Evolutionary conservation across 2,113 vertebrate species (phyloP), one percentile per base, ranked within the genome.

Genomic region (Xenus cinereus): DNA sequence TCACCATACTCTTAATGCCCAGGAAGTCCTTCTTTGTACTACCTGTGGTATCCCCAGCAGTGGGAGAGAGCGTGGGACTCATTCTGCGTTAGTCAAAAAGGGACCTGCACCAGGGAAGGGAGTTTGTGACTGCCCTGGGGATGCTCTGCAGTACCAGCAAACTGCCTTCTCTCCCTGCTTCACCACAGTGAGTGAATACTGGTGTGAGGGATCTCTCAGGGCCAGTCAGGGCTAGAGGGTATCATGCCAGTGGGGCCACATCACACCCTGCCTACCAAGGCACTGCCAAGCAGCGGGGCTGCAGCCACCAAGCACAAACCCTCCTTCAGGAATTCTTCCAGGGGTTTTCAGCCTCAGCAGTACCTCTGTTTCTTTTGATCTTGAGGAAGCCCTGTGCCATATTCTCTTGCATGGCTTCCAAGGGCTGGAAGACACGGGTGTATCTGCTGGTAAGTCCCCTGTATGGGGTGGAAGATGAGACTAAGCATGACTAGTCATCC

Each of bases 171-270:
- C 20, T 57, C 7, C 32, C 48, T 50, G 6, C 22, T 77, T 85
- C 9, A 2, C 19, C 18, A 9, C 33, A 62, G 22, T 54, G 62
- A 41, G 14, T 24, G 27, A 50, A 39, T 63, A 45, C 24, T 54
- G 62, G 21, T 6, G 2, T 27, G 32, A 74, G 21, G 13, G 80
- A 23, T 66, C 39, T 28, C 53, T 43, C 11, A 10, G 35, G 13
- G 37, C 56, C 39, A 32, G 33, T 35, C 45, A 62, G 35, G 22
- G 37, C 73, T 74, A 18, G 22, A 0, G 1, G 26, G 23, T 22
- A 53, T 8, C 6, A 0, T 60, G 45, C 13, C 0, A 2, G 7
- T 53, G 26, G 30, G 18, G 17, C 35, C 35, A 37, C 22, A 74
- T 33, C 45, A 18, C 15, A 22, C 16, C 35, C 51, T 54, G 20